Percentiles rank a stretch among this genome's conserved stretches.
These are phyloP conservation scores for Eurypyga helias DNA, from an alignment of 2,113 vertebrate genomes.

Conservation along the genomic window DNA sequence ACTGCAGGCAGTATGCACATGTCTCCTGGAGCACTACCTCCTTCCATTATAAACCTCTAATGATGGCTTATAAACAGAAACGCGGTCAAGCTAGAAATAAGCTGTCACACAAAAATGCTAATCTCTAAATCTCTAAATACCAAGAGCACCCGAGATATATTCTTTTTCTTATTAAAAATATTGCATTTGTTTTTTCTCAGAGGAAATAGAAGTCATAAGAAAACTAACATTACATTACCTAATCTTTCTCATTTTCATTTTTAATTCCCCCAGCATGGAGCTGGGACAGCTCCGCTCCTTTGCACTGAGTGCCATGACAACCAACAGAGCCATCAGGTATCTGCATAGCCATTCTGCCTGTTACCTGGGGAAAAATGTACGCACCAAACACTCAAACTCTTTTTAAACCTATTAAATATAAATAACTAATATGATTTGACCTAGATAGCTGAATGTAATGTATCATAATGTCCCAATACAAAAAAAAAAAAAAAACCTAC, in stretches of 20 bases:
- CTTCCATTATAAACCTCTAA: background rate
- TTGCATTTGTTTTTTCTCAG: slow-evolving; percentile 1
- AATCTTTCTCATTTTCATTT: slow-evolving; percentile 42
- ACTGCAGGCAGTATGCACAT: background rate
- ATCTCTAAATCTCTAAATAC: slow-evolving; percentile 16
- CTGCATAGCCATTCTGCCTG: slow-evolving; percentile 7
- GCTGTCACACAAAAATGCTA: background rate
- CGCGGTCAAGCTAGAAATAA: background rate
- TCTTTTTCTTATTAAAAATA: slow-evolving; percentile 23
- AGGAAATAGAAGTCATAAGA: background rate
- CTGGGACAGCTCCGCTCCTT: background rate
- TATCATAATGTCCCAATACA: background rate
- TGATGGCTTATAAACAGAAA: slow-evolving; percentile 45
- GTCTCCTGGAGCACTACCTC: background rate
- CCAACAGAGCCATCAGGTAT: background rate
- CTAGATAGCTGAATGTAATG: slow-evolving; percentile 45
- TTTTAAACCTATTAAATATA: slow-evolving; percentile 56
- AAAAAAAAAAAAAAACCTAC: background rate
- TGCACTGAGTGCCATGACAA: background rate
- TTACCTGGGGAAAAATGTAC: slow-evolving; percentile 44
- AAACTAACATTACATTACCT: slow-evolving; percentile 3
- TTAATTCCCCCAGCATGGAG: background rate
- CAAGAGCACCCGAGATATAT: background rate
- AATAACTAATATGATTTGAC: slow-evolving; percentile 54
- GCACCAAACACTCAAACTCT: background rate